Base-by-base conservation (phyloP, 1,140 invertebrate genomes). In the Reticulitermes speratus region DNA sequence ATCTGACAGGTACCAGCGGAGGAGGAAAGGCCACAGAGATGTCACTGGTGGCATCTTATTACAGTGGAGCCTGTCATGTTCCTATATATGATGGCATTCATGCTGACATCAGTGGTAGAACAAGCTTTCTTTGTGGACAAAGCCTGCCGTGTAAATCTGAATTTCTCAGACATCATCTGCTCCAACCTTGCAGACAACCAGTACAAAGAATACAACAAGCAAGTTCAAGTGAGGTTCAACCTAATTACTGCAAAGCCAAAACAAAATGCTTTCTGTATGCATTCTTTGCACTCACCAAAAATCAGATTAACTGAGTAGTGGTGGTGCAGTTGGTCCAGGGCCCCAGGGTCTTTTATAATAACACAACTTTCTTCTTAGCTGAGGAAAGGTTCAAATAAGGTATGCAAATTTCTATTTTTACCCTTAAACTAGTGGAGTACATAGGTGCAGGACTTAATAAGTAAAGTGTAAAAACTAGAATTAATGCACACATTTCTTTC, bases 21-120 rank as follows among this genome's bases (percentile, higher is more conserved):
- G 25, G 65, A 75, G 0, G n/a, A 16, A 75, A n/a, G 8, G n/a
- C n/a, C 25, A 75, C 65, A 75, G 65, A 25, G 65, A 75, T 75
- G 65, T 44, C 55, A 19, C 16, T 86, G 86, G 86, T 48, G n/a
- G n/a, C 11, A 65, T 6, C n/a, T 59, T 25, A 91, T 94, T 69
- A 94, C 95, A 2, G 95, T 96, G 59, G 96, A 96, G 88, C 95
- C 95, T 0, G 93, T 94, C 0, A 95, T 96, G 94, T 95, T 95
- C 90, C 90, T 96, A 0, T 96, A 96, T 88, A 96, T 96, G 95
- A 94, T 96, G 91, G 95, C 95, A 3, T 96, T 94, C 88, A 96
- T 96, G 95, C 92, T 94, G 82, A 96, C 96, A 2, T 94, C 93
- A 45, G 95, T 96, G 1, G 92, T 96, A n/a, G 95, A 96, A 88